phyloP scores from a whole-genome alignment of 2,888 invertebrate genomes.

The Cheilosia vulpina region DNA sequence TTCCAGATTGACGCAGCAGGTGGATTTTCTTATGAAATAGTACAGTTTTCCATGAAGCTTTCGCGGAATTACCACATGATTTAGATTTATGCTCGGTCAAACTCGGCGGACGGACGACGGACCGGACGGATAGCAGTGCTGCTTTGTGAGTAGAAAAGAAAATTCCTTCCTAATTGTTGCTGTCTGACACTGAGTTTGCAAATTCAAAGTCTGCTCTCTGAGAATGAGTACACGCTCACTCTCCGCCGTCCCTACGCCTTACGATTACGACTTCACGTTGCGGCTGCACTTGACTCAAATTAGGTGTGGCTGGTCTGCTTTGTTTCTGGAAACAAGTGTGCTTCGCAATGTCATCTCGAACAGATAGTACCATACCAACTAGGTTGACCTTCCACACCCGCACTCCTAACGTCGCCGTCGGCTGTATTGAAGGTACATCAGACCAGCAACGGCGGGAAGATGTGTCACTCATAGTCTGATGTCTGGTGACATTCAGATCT shows the following conservation, averaged over 20 bases:
- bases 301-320: neutral
- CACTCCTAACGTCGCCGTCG: slow-evolving; percentile 14
- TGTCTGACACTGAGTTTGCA: neutral
- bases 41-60: slow-evolving; percentile 38
- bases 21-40: slow-evolving; percentile 56
- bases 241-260: too few relatives aligned
- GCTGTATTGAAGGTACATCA: neutral
- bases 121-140: too few relatives aligned
- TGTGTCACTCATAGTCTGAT: slow-evolving; percentile 44
- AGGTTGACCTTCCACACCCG: slow-evolving; percentile 65
- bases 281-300: slow-evolving; percentile 44
- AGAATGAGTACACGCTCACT: neutral
- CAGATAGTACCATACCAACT: slow-evolving; percentile 11
- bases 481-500: slow-evolving; percentile 37
- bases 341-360: slow-evolving; percentile 46
- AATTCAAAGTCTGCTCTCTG: slow-evolving; percentile 15
- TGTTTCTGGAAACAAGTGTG: neutral
- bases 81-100: neutral
- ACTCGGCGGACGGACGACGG: neutral
- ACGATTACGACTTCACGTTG: slow-evolving; percentile 10
- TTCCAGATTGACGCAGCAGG: slow-evolving; percentile 73
- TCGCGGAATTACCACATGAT: neutral
- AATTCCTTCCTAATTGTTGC: neutral
- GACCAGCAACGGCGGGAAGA: slow-evolving; percentile 21
- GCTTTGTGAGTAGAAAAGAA: neutral